Evolutionary conservation across 2,797 vertebrate species (phyloP).

Genomic region (Molossus molossus): DNA sequence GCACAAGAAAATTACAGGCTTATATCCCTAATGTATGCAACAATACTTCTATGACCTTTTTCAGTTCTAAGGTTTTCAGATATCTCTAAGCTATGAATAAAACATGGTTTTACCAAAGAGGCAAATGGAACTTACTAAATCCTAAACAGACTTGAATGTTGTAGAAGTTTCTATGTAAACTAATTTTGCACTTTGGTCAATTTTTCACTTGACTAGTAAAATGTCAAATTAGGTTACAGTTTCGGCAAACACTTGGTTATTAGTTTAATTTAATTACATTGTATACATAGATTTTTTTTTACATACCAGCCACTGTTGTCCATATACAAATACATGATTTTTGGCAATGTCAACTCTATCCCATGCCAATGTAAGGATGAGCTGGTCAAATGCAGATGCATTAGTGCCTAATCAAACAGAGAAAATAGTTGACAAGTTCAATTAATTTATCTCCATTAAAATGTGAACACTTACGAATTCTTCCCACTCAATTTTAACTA

Average conservation of each 20-base stretch:
- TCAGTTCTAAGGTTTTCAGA: slow-evolving; percentile 19
- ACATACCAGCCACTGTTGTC: slow-evolving; percentile 98
- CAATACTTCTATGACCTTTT: background rate
- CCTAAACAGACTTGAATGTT: slow-evolving; percentile 10
- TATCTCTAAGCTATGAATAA: background rate
- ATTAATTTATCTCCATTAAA: slow-evolving; percentile 70
- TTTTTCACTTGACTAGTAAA: slow-evolving; percentile 52
- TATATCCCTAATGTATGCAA: background rate
- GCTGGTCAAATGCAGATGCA: slow-evolving; percentile 97
- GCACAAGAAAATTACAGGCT: background rate
- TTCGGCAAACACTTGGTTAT: slow-evolving; percentile 59
- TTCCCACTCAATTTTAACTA: slow-evolving; percentile 30
- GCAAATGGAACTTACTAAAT: slow-evolving; percentile 25
- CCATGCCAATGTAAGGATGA: slow-evolving; percentile 98
- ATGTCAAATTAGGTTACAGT: slow-evolving; percentile 54
- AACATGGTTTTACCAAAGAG: slow-evolving; percentile 57
- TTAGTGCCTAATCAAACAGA: slow-evolving; percentile 94
- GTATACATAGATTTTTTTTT: slow-evolving; percentile 67
- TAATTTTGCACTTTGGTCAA: slow-evolving; percentile 34
- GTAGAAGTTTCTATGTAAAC: background rate
- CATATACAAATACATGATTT: slow-evolving; percentile 99
- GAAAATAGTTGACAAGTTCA: slow-evolving; percentile 61
- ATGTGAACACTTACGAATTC: slow-evolving; percentile 30
- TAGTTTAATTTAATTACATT: slow-evolving; percentile 51
- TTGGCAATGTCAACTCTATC: slow-evolving; percentile 99